Evolutionary conservation across 2,888 invertebrate species (phyloP).

Genomic region (Cacoxenus indagator): DNA sequence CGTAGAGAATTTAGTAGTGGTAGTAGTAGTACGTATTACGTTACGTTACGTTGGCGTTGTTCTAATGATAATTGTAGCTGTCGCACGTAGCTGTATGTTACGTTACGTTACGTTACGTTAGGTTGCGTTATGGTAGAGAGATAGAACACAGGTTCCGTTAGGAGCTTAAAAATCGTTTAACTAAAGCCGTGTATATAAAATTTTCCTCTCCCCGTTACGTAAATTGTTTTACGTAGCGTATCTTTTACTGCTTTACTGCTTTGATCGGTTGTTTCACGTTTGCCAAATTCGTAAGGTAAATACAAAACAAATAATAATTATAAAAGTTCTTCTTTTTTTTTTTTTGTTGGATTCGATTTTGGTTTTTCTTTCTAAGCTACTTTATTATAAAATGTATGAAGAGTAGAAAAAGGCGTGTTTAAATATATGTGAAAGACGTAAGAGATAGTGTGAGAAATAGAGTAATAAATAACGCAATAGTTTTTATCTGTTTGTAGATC

Average conservation of each 20-base stretch:
- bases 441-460: neutral
- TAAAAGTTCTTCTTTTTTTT: conserved; percentile 20
- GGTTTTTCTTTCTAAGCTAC: conserved; percentile 28
- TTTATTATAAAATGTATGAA: conserved; percentile 28
- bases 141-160: conserved; percentile 64
- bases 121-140: conserved; percentile 7
- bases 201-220: conserved; percentile 18
- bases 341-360: conserved; percentile 35
- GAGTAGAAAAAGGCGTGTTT: conserved; percentile 23
- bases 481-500: conserved; percentile 29
- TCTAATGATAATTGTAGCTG: conserved; percentile 26
- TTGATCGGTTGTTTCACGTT: conserved; percentile 30
- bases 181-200: conserved; percentile 51
- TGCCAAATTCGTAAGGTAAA: conserved; percentile 6
- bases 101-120: conserved; percentile 25
- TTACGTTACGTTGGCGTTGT: conserved; percentile 25
- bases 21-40: conserved; percentile 20
- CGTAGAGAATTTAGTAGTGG: conserved; percentile 28
- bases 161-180: conserved; percentile 65
- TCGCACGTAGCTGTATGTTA: conserved; percentile 14
- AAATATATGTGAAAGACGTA: conserved; percentile 19
- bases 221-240: conserved; percentile 13
- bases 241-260: neutral
- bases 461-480: neutral
- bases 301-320: conserved; percentile 41